These are phyloP conservation scores for Isotomurus palustris DNA, from an alignment of 2,888 invertebrate species.

Conservation along the genomic window DNA sequence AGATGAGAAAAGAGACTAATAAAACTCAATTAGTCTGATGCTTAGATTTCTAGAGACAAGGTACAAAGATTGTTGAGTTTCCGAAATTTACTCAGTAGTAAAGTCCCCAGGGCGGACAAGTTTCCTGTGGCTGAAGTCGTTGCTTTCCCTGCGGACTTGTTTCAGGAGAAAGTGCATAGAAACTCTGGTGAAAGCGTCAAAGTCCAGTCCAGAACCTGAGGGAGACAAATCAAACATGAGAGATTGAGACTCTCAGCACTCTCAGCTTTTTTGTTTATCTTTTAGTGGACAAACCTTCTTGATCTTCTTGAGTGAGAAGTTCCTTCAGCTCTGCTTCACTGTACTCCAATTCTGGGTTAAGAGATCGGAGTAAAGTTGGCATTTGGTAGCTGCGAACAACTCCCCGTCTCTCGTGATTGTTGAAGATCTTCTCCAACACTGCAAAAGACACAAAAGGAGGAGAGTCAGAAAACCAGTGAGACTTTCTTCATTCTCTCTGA, in stretches of 20 bases:
- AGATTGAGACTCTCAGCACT: not conserved
- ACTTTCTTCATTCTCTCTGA: not conserved
- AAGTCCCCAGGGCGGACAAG: conserved; percentile 33
- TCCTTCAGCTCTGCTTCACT: conserved; percentile 26
- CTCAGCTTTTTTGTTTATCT: not conserved
- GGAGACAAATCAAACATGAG: conserved; percentile 2
- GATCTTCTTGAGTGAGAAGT: conserved; percentile 20
- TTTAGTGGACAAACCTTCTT: conserved; percentile 18
- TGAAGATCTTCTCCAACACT: conserved; percentile 36
- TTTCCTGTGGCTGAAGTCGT: conserved; percentile 18
- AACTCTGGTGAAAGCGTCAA: conserved; percentile 31
- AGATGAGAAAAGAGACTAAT: no score
- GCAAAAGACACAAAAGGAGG: no score
- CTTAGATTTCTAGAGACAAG: no score
- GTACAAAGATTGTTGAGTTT: no score
- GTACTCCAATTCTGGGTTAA: conserved; percentile 20
- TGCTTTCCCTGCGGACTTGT: conserved; percentile 29
- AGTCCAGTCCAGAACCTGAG: conserved; percentile 26
- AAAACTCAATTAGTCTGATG: no score
- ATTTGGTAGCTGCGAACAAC: conserved; percentile 28
- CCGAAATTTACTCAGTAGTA: no score
- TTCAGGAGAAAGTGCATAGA: conserved; percentile 34
- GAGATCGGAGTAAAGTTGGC: conserved; percentile 24
- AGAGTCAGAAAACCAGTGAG: not conserved
- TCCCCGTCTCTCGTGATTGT: conserved; percentile 25